Conservation (phyloP, 2,113 vertebrate species). For the Butastur rufipennis region DNA sequence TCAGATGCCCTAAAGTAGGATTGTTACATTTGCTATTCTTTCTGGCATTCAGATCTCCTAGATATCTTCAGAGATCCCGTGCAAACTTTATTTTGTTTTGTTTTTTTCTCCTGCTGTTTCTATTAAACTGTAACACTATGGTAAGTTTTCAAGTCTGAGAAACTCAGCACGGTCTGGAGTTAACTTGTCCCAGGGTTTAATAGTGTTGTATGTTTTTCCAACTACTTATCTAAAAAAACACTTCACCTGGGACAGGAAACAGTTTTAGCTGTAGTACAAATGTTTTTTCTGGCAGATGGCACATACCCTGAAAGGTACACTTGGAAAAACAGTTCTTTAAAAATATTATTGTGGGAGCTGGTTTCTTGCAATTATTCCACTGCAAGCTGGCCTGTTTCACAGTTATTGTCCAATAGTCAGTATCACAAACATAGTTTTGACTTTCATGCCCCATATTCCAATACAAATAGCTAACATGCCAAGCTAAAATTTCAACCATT, state of each 20-base stretch:
- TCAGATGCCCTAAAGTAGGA: not conserved
- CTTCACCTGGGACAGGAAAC: slow-evolving; percentile 46
- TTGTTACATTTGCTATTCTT: not conserved
- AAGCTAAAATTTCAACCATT: not conserved
- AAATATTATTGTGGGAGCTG: slow-evolving; percentile 28
- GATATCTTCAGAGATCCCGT: not conserved
- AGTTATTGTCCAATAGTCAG: not conserved
- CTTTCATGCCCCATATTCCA: not conserved
- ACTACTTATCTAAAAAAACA: slow-evolving; percentile 32
- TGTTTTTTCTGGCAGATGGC: slow-evolving; percentile 41
- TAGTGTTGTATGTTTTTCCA: slow-evolving; percentile 25
- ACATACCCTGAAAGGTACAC: not conserved
- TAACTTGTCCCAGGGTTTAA: slow-evolving; percentile 23
- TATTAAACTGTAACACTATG: not conserved
- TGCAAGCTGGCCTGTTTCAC: not conserved
- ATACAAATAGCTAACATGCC: not conserved
- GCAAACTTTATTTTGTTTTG: not conserved
- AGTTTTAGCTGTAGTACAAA: slow-evolving; percentile 16
- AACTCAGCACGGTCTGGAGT: not conserved
- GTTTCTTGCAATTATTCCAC: not conserved
- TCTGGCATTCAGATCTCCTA: not conserved
- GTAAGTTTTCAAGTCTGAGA: not conserved
- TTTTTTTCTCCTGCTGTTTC: not conserved
- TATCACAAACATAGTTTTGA: not conserved
- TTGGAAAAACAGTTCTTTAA: slow-evolving; percentile 21